Base-by-base conservation (phyloP, 35 echinoderm and acorn worm genomes). In the Lytechinus pictus region DNA sequence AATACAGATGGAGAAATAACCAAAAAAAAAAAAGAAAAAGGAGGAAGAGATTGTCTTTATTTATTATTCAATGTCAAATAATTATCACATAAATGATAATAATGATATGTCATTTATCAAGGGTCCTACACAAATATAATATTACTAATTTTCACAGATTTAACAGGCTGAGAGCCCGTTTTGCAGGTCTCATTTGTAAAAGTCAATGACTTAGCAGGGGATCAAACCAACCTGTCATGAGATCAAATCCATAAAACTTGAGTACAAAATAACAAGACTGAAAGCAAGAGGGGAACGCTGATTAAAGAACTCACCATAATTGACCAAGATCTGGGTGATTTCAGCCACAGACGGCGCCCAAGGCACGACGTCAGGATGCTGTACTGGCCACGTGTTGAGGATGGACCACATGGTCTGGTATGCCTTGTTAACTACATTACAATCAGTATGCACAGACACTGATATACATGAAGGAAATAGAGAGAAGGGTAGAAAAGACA, bases 381-480 rank as follows among this genome's bases (percentile, higher is more conserved):
- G 52, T 1, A 24, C 10, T 7, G 92, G 92, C 92, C 92, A 93
- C 6, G 92, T 57, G 92, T 93, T 93, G 10, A 93, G 92, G 9
- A 93, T 93, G 54, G 92, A 93, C 92, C 92, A 93, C 53, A 93
- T 33, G 27, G 52, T 93, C 52, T 93, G 53, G 92, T 93, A 93
- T 10, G 52, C 55, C 55, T 54, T 57, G 9, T 93, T 57, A 10
- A 93, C 92, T 27, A 57, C 92, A 10, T 55, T 54, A 57, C 92
- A 93, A 8, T 93, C 92, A 57, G 53, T 54, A 28, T 93, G 92
- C 53, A 93, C 54, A 10, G 92, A 93, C 92, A 93, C 92, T 93
- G 92, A 55, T 57, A 93, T 33, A 24, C 9, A 57, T 27, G 12
- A 54, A 10, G 9, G 0, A 3, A 29, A 27, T 0, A 54, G 14